Percentiles rank a stretch among this genome's conserved stretches.
phyloP scores from a whole-genome alignment of 2,113 vertebrate species.

The Brienomyrus longianalis region DNA sequence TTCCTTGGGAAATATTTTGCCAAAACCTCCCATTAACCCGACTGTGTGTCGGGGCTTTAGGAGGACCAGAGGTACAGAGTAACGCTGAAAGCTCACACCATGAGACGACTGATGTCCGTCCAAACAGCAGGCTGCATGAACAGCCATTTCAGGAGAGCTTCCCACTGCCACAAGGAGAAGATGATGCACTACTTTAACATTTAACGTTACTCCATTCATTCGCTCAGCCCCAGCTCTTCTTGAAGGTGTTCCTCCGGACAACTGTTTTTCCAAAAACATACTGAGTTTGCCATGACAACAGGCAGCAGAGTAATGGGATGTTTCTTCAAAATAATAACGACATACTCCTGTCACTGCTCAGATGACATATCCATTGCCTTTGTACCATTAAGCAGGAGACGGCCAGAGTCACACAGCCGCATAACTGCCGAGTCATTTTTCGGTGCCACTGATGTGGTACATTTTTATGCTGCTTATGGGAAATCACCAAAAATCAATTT shows the following conservation, averaged over 20 bases:
- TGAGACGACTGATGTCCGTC: not conserved
- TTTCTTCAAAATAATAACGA: not conserved
- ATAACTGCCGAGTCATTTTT: not conserved
- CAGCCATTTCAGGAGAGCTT: not conserved
- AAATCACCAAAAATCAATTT: conserved; percentile 4
- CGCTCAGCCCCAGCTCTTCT: not conserved
- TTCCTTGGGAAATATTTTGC: not conserved
- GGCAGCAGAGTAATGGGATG: not conserved
- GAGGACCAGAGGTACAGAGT: not conserved
- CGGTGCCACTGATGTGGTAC: too few relatives aligned
- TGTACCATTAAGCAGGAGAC: not conserved
- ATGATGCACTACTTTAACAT: not conserved
- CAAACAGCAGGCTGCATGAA: not conserved
- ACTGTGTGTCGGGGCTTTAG: not conserved
- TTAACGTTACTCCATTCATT: not conserved
- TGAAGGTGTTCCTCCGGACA: not conserved
- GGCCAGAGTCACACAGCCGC: not conserved
- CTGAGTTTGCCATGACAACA: not conserved
- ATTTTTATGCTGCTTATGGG: conserved; percentile 1
- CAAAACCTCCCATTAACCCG: not conserved
- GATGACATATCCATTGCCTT: not conserved
- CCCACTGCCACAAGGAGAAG: not conserved
- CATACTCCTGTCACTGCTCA: not conserved
- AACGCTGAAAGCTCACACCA: not conserved
- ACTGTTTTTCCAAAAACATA: not conserved